Evolutionary conservation across 2,888 invertebrate species (phyloP), one percentile per base, ranked within the genome.

Genomic region (Hirtodrosophila confusa): DNA sequence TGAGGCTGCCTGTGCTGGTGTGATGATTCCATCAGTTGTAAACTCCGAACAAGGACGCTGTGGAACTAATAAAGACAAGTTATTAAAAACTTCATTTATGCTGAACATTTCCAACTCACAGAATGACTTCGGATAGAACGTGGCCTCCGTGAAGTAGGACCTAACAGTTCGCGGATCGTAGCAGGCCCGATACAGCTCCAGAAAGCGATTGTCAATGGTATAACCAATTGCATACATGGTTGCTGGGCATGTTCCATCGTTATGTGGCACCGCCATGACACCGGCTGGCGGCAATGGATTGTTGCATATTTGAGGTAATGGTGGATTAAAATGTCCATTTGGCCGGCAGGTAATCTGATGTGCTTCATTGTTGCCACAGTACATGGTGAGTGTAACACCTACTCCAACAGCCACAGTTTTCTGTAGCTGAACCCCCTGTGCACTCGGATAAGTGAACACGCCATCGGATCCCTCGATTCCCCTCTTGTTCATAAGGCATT

Each of bases 171-270:
- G 6, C 2, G 2, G 0, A 47, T 24, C 24, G 23, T 56, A 62
- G 39, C 75, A 75, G n/a, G 57, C 33, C 4, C 78, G 55, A 24
- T 75, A 77, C 0, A 75, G 64, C 40, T 57, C 74, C 10, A 64
- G 5, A 0, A 9, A 48, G 0, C 10, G 53, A 33, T 53, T 49
- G 10, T 53, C 31, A 17, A 78, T n/a, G 3, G 0, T 51, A 8
- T 68, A 51, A 8, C 73, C 74, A 8, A 75, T 39, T 23, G 53
- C 5, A 47, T 41, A 76, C 62, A 68, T 68, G 5, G 40, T 40
- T 8, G 53, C 60, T 9, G 57, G 48, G 5, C 74, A 76, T 23
- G 62, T 47, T 2, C 6, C 1, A 31, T 76, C 44, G 3, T 0
- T 35, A 4, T 43, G 10, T n/a, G 7, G 12, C 9, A 27, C 1